Percentiles rank a stretch among this genome's conserved stretches.
Evolutionary conservation across 1,140 invertebrate genomes (phyloP).

Genomic region (Scaptomyza pallida): DNA sequence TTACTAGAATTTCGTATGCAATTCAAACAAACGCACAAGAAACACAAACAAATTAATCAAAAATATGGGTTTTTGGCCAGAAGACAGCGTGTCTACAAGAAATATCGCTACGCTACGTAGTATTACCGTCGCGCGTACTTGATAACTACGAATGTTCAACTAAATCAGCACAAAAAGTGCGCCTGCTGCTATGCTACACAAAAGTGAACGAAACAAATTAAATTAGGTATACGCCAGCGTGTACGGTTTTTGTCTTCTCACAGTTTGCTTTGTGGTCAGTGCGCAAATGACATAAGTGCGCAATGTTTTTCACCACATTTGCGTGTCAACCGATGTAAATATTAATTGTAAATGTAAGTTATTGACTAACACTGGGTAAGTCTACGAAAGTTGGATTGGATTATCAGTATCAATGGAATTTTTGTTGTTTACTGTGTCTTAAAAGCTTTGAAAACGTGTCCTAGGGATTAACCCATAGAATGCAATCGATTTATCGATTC

Average conservation of each 20-base stretch:
- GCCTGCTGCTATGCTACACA: constrained; percentile 26
- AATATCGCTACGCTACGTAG: constrained; percentile 7
- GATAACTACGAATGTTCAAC: constrained; percentile 67
- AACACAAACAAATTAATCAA: constrained; percentile 42
- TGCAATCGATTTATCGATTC: constrained; percentile 57
- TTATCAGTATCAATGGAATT: neutral
- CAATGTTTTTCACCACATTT: constrained; percentile 18
- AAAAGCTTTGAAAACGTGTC: neutral
- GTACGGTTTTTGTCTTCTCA: constrained; percentile 21
- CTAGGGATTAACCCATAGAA: neutral
- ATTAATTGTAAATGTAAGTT: neutral
- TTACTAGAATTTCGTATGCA: constrained; percentile 48
- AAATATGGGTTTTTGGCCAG: constrained; percentile 28
- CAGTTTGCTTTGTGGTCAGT: constrained; percentile 33
- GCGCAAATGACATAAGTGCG: constrained; percentile 66
- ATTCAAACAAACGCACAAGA: constrained; percentile 42
- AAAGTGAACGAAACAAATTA: constrained; percentile 65
- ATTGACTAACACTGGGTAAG: neutral
- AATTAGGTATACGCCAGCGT: constrained; percentile 75
- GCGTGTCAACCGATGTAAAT: neutral
- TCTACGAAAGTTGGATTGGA: neutral
- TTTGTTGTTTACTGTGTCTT: neutral
- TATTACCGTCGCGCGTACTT: constrained; percentile 57
- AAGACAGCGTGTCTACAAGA: constrained; percentile 29
- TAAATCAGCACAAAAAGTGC: constrained; percentile 57